A percentile compares a stretch with the other conserved stretches of the same genome.
These are phyloP conservation scores for Tyria jacobaeae DNA, from an alignment of 2,888 invertebrate genomes.

Conservation along the genomic window DNA sequence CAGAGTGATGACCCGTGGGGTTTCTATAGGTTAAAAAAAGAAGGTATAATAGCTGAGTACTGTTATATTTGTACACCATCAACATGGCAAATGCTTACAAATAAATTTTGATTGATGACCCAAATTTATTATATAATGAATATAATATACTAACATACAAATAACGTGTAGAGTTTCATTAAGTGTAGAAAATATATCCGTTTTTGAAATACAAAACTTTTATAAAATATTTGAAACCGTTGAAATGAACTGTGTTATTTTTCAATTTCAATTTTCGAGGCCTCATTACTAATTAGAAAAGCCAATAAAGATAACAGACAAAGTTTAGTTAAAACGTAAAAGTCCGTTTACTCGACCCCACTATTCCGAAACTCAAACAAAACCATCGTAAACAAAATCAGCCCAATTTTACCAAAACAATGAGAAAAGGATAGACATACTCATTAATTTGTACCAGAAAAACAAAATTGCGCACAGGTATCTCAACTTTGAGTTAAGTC, in stretches of 20 bases:
- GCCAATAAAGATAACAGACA: slow-evolving; percentile 11
- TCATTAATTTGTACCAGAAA: slow-evolving; percentile 52
- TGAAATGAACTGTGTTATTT: not conserved
- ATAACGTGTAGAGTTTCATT: too few species aligned
- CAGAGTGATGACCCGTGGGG: too few species aligned
- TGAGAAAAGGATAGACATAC: slow-evolving; percentile 35
- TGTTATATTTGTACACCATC: too few species aligned
- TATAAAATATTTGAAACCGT: not conserved
- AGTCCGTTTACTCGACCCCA: slow-evolving; percentile 14
- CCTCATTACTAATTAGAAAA: not conserved
- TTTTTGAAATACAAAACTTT: not conserved
- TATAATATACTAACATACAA: too few species aligned
- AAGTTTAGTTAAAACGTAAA: slow-evolving; percentile 27
- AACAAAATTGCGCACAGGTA: slow-evolving; percentile 30
- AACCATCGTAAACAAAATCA: slow-evolving; percentile 46
- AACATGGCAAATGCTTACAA: too few species aligned
- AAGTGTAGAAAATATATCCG: not conserved
- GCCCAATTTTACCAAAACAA: slow-evolving; percentile 41
- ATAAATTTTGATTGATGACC: too few species aligned
- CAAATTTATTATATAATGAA: too few species aligned
- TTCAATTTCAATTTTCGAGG: not conserved
- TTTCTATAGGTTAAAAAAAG: too few species aligned
- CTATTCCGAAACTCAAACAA: slow-evolving; percentile 39
- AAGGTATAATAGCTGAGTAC: too few species aligned
- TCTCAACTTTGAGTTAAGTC: slow-evolving; percentile 14